Conservation (phyloP, 1,140 invertebrate species). For the Atta colombica region DNA sequence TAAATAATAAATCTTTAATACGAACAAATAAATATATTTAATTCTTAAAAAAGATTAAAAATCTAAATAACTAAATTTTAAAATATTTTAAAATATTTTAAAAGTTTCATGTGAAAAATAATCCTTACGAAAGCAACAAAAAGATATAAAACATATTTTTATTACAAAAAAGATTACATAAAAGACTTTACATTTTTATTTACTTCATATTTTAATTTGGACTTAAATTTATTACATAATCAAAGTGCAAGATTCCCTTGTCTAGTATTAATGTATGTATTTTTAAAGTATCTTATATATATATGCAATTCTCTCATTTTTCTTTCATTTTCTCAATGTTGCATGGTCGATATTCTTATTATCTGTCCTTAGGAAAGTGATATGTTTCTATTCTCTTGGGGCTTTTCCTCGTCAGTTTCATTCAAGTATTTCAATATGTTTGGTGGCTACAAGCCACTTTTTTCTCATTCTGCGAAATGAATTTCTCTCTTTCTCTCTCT, state of each 20-base stretch:
- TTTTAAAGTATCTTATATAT: slow-evolving; percentile 36
- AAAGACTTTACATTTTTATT: not conserved
- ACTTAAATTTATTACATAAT: not conserved
- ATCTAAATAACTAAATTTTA: not conserved
- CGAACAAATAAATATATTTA: not conserved
- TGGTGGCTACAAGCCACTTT: slow-evolving; percentile 29
- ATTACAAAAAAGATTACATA: not conserved
- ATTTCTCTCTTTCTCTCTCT: not conserved
- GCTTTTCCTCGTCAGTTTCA: slow-evolving; percentile 64
- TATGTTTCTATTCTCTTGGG: slow-evolving; percentile 69
- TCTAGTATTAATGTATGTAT: not conserved
- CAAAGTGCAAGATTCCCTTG: not conserved
- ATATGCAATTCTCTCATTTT: slow-evolving; percentile 28
- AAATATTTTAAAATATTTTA: not conserved
- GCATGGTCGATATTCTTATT: slow-evolving; percentile 44
- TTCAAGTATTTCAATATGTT: slow-evolving; percentile 68
- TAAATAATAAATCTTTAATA: not conserved
- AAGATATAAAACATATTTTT: not conserved
- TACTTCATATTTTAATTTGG: not conserved
- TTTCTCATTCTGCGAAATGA: not conserved
- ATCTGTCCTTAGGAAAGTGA: slow-evolving; percentile 44
- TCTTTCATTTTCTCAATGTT: slow-evolving; percentile 37
- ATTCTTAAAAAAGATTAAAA: not conserved
- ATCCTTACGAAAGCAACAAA: not conserved
- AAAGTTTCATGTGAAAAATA: not conserved